These are phyloP conservation scores for Drosophila fulvimacula DNA, from an alignment of 2,888 invertebrate genomes.

Conservation along the genomic window DNA sequence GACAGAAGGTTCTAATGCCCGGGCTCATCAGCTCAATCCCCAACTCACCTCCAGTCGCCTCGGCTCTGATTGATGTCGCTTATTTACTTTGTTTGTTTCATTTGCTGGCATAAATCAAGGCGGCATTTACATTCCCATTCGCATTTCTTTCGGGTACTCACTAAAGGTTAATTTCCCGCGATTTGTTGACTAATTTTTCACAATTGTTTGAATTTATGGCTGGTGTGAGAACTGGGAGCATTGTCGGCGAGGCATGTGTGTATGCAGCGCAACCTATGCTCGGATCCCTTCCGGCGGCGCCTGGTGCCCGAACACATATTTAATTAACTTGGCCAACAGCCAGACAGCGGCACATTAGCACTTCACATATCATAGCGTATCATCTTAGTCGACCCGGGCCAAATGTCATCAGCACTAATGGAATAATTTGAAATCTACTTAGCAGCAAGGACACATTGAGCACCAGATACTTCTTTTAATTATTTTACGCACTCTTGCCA, in stretches of 20 bases:
- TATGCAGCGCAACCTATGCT: not conserved
- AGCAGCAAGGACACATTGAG: constrained; percentile 50
- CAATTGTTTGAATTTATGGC: constrained; percentile 38
- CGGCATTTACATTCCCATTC: constrained; percentile 67
- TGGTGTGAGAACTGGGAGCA: constrained; percentile 1
- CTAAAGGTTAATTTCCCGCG: constrained; percentile 33
- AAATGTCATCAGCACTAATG: constrained; percentile 79
- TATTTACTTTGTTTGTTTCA: constrained; percentile 27
- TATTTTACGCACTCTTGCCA: constrained; percentile 68
- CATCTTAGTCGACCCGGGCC: constrained; percentile 29
- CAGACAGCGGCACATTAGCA: constrained; percentile 51
- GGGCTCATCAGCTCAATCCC: constrained; percentile 12
- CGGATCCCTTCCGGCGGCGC: constrained; percentile 4
- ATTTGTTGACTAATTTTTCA: constrained; percentile 44
- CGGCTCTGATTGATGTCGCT: constrained; percentile 63
- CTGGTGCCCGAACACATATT: constrained; percentile 5
- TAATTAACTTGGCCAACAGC: constrained; percentile 40
- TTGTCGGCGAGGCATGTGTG: not conserved
- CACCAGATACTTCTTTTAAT: constrained; percentile 72
- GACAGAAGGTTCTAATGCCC: constrained; percentile 28
- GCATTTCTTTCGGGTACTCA: constrained; percentile 18
- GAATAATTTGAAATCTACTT: constrained; percentile 81
- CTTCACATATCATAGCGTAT: constrained; percentile 52
- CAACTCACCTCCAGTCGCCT: constrained; percentile 11
- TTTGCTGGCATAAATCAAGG: constrained; percentile 54